phyloP scores from a whole-genome alignment of 2,113 vertebrate genomes.

The Corythoichthys intestinalis region DNA sequence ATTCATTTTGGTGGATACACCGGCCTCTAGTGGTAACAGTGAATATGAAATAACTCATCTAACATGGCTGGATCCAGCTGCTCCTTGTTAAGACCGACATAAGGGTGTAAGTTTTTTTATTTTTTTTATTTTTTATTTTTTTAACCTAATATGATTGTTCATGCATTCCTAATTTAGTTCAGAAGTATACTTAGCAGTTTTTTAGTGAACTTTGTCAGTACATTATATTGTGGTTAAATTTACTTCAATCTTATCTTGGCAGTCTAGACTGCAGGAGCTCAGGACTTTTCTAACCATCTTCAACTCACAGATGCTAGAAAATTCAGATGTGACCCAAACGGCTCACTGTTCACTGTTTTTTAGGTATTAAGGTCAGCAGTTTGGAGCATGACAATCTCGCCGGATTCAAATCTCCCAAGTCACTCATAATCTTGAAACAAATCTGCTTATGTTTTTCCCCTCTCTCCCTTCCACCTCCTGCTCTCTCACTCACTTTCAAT shows the following conservation, averaged over 20 bases:
- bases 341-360: constrained; percentile 11
- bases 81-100: too few species aligned
- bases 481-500: constrained; percentile 9
- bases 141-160: too few species aligned
- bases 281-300: background rate
- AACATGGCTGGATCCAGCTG: too few species aligned
- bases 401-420: constrained; percentile 38
- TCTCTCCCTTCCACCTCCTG: background rate
- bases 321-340: background rate
- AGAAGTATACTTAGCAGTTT: too few species aligned
- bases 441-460: constrained; percentile 30
- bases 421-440: constrained; percentile 43
- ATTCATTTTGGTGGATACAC: too few species aligned
- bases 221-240: background rate
- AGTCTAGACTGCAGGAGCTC: background rate
- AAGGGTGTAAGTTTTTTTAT: too few species aligned
- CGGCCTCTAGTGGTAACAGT: too few species aligned
- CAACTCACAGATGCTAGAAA: background rate
- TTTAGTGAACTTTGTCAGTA: background rate
- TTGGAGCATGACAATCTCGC: constrained; percentile 31
- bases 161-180: too few species aligned
- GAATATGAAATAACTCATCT: too few species aligned
- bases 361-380: constrained; percentile 59
- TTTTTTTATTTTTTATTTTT: too few species aligned
- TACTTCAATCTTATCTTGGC: background rate